phyloP scores from a whole-genome alignment of 2,888 invertebrate genomes.

The Emmelina monodactyla region DNA sequence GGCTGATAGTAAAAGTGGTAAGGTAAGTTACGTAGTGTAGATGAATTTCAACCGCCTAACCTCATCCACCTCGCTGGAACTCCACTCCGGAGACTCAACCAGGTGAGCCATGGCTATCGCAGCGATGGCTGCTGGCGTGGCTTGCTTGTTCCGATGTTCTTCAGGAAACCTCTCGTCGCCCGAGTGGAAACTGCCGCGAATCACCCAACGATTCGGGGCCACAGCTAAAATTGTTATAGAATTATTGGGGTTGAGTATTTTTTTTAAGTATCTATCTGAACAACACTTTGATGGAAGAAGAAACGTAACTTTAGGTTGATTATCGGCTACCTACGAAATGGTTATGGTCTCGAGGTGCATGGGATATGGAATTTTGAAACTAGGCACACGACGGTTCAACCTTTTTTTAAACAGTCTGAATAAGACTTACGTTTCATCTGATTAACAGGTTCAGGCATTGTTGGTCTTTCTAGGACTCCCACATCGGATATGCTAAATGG shows the following conservation, averaged over 20 bases:
- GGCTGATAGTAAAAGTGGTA: too few relatives aligned
- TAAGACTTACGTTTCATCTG: conserved; percentile 45
- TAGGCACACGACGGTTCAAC: too few relatives aligned
- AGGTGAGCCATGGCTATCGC: conserved; percentile 47
- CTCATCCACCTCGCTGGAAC: conserved; percentile 39
- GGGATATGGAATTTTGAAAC: too few relatives aligned
- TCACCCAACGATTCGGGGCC: conserved; percentile 45
- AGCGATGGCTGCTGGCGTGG: conserved; percentile 41
- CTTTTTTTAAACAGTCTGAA: too few relatives aligned
- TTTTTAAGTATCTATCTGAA: too few relatives aligned
- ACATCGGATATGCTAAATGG: conserved; percentile 51
- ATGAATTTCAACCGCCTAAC: too few relatives aligned
- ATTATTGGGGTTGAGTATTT: not conserved
- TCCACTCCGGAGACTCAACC: conserved; percentile 36
- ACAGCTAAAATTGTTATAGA: too few relatives aligned
- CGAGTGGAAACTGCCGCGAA: conserved; percentile 46
- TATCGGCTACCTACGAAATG: too few relatives aligned
- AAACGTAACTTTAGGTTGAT: too few relatives aligned
- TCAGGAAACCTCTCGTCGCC: conserved; percentile 41
- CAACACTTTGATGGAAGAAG: too few relatives aligned
- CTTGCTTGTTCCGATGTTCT: conserved; percentile 42
- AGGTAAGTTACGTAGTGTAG: too few relatives aligned
- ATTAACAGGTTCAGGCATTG: conserved; percentile 44
- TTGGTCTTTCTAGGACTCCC: conserved; percentile 27
- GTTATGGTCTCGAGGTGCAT: too few relatives aligned